Evolutionary conservation across 2,888 invertebrate species (phyloP), one percentile per base, ranked within the genome.

Genomic region (Camponotus fellah): DNA sequence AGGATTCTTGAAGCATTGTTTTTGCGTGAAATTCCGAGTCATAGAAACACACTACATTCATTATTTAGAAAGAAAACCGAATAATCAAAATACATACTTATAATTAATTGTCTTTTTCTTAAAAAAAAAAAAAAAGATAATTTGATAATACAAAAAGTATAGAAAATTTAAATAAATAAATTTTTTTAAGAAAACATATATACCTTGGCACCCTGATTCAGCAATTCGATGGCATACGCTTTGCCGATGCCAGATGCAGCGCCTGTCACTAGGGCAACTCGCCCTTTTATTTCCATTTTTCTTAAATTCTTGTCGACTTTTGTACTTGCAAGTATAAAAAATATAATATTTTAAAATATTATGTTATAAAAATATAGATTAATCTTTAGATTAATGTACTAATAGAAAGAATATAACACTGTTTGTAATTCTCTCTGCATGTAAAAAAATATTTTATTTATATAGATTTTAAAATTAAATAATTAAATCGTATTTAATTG

Each of bases 141-240:
- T 3, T 75, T 32, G 9, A n/a, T 17, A 49, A 40, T 53, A 53
- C 9, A 62, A 37, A 37, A 6, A 46, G 4, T 34, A 34, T 53
- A 37, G 26, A 37, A 10, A 34, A 49, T 32, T 32, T 77, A 14
- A n/a, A 46, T 58, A 56, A 26, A 49, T 46, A 46, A 46, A n/a
- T 46, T 58, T 53, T 46, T 6, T 37, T 26, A 26, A 17, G 43
- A 56, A 46, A 46, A 46, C 12, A n/a, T 34, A 21, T 5, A 82
- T 95, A 97, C 97, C 96, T 97, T 97, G 40, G 97, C 97, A 89
- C 97, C 97, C 92, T 97, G 96, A 92, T 96, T 96, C 85, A 97
- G 95, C 66, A 97, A 93, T 92, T 97, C 97, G 90, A 97, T 96
- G 91, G 96, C 96, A 92, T 97, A 97, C n/a, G 97, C 96, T 85